Evolutionary conservation across 2,888 invertebrate species (phyloP), one percentile per base, ranked within the genome.

Genomic region (Fragum fragum): DNA sequence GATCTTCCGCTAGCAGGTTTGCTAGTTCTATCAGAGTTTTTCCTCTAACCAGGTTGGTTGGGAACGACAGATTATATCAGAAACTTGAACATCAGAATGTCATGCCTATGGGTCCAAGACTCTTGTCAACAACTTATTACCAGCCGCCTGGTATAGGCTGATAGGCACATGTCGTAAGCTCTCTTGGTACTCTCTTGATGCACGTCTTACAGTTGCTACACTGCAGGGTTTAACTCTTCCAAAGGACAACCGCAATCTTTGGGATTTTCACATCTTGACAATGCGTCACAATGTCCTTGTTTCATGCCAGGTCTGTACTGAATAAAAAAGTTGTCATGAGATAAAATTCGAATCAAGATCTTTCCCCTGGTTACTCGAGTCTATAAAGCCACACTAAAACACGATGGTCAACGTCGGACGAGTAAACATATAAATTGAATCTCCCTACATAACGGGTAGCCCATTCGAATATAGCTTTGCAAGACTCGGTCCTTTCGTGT

Each of bases 371-470:
- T n/a, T n/a, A n/a, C n/a, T 77, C 72, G 7, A 77, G 55, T 1
- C 63, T 52, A 39, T 71, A 63, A 11, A 77, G 29, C 53, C 55
- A 71, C 14, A 52, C 63, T 16, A 79, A 28, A 0, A 63, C 74
- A 16, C 63, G 73, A 39, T 74, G 79, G 42, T 79, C 74, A 7
- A 42, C 29, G 52, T 72, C 79, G 47, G 81, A 79, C 0, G 81
- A 85, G 82, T 88, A 86, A 14, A 76, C 79, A 70, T 88, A 83
- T 16, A 88, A 36, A 14, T 78, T 79, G 55, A 83, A 88, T 18
- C 52, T 59, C n/a, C 77, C 72, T 26, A 1, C 32, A 23, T 29
- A 23, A 28, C 6, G 83, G 83, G 57, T 84, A 85, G 14, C 74
- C 78, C 75, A 85, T 28, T 76, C 59, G 42, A 76, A 70, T 39